Conservation (phyloP, 2,113 vertebrate genomes). For the Edolisoma coerulescens region DNA sequence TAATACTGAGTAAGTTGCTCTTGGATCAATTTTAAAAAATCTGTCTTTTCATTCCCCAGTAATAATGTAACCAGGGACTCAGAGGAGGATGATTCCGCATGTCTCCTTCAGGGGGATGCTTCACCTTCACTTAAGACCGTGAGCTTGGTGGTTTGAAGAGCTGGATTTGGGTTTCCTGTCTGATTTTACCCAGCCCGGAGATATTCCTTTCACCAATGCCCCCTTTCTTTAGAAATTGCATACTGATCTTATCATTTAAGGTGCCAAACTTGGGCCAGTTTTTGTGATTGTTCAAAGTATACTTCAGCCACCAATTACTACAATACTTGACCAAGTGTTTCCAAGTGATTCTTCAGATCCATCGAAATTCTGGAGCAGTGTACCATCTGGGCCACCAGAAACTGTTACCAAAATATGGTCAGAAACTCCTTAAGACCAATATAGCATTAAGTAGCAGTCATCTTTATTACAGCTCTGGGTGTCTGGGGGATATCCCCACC, state of each 20-base stretch:
- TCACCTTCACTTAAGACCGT: background rate
- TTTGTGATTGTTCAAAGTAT: background rate
- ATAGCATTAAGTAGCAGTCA: background rate
- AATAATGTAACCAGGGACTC: background rate
- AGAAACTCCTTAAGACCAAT: background rate
- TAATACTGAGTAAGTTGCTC: background rate
- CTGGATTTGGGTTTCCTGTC: background rate
- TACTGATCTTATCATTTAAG: background rate
- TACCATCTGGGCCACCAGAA: rapidly evolving
- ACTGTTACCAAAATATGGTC: background rate
- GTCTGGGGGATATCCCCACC: background rate
- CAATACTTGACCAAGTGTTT: background rate
- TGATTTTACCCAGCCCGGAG: background rate
- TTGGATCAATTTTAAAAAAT: background rate
- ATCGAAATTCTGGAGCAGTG: background rate
- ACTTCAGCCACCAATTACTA: background rate
- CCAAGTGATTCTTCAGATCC: background rate
- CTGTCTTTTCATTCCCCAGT: background rate
- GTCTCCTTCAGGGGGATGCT: no score
- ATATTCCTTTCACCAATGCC: background rate
- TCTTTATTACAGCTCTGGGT: background rate
- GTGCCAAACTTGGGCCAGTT: background rate
- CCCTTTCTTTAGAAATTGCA: background rate
- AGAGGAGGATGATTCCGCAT: background rate
- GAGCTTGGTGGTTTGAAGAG: background rate